A percentile compares a stretch with the other conserved stretches of the same genome.
phyloP scores from a whole-genome alignment of 1,140 invertebrate species.

The Acromyrmex echinatior region DNA sequence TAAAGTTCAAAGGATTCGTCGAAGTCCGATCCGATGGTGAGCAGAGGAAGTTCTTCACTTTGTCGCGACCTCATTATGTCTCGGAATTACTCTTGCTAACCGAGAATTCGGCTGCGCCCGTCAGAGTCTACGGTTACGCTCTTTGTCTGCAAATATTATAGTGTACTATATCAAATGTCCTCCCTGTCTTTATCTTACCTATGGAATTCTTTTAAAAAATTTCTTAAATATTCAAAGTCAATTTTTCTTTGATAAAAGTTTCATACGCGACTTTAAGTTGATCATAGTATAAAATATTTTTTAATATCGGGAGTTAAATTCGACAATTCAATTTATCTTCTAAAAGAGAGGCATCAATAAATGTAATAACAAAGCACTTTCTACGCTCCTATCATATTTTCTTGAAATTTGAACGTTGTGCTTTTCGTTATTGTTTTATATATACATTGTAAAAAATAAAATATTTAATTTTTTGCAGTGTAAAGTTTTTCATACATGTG shows the following conservation, averaged over 20 bases:
- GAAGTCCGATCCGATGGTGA: constrained; percentile 39
- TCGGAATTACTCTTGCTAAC: constrained; percentile 24
- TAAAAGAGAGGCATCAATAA: neutral
- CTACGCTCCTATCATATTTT: neutral
- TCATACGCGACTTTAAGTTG: neutral
- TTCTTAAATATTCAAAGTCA: neutral
- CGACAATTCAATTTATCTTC: neutral
- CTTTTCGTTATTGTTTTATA: neutral
- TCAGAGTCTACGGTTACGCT: constrained; percentile 35
- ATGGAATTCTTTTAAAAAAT: neutral
- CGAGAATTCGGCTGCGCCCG: constrained; percentile 28
- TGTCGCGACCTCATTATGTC: constrained; percentile 40
- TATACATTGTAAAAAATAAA: too few species aligned
- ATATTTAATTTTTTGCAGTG: too few species aligned
- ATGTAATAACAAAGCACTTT: neutral
- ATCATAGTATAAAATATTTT: neutral
- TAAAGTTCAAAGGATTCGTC: constrained; percentile 59
- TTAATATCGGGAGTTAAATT: neutral
- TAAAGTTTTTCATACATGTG: too few species aligned
- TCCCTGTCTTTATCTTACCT: neutral
- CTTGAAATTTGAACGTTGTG: neutral
- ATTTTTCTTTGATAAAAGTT: neutral
- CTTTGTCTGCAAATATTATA: constrained; percentile 47
- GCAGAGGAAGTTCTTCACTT: constrained; percentile 44
- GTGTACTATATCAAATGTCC: constrained; percentile 13